Base-by-base conservation (phyloP, 2,797 vertebrate genomes). In the Catostomus latipinnis region DNA sequence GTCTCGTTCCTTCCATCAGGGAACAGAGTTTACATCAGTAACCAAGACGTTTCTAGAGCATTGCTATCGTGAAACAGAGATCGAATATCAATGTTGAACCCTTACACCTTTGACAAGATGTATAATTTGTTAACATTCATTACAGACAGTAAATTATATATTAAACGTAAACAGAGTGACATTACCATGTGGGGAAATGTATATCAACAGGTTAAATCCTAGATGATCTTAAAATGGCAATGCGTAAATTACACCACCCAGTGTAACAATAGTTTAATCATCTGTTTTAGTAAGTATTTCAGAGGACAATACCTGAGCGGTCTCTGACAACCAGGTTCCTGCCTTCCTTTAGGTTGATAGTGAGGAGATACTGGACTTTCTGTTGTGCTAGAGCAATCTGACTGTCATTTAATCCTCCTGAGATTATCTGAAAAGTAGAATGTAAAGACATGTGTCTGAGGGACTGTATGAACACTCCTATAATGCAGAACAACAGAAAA, bases 341-440 rank as follows among this genome's bases (percentile, higher is more conserved):
- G 63, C 97, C 98, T 79, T 95, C 94, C 88, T 94, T 97, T 46
- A 99, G 88, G 85, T 94, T 96, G 82, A 99, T 95, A 83, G 88
- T 96, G 75, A 99, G 89, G 56, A 98, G 94, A 88, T 97, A 98
- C 9, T 94, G 94, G 48, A 93, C 91, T 49, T 94, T 91, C 86
- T 94, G 95, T 53, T 91, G 85, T 4, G 90, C 82, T 48, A 78
- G 74, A 14, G 90, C 88, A 66, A 81, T 81, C 71, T 90, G 70
- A 12, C 82, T 75, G 1, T 95, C 94, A 0, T 61, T 80, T 0
- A 88, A 92, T 74, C 91, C 84, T 68, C 89, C 76, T 1, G 65
- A 5, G 13, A 8, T 34, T 34, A 34, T 49, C 86, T 93, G 86
- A 79, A 54, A 72, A 43, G 10, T 13, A 86, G 66, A 86, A 70